These are phyloP conservation scores for Chamaetylas fuelleborni DNA, from an alignment of 2,113 vertebrate genomes.

Conservation along the genomic window DNA sequence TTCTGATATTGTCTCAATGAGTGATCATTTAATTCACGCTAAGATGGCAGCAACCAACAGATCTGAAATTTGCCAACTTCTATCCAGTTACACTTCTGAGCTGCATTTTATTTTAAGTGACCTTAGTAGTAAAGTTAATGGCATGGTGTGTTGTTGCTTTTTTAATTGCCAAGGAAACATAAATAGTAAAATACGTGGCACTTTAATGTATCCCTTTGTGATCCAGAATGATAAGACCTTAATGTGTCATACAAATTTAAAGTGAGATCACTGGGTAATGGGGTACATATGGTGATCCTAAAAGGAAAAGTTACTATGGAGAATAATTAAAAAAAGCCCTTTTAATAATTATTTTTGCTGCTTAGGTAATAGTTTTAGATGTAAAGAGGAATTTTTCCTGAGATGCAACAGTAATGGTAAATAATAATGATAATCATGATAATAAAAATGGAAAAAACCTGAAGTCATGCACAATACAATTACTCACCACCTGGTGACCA, in stretches of 20 bases:
- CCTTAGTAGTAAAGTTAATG: constrained; percentile 30
- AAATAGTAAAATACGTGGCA: constrained; percentile 20
- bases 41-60: constrained; percentile 1
- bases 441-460: background rate
- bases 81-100: background rate
- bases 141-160: background rate
- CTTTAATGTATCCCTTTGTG: constrained; percentile 14
- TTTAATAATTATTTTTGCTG: constrained; percentile 36
- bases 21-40: constrained; percentile 32
- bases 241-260: constrained; percentile 29
- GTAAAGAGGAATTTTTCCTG: background rate
- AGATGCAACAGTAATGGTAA: background rate
- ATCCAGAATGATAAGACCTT: background rate
- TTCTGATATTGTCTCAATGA: constrained; percentile 61
- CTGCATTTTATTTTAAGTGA: background rate
- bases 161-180: constrained; percentile 40
- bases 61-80: constrained; percentile 23
- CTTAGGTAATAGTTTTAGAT: constrained; percentile 39
- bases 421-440: no score
- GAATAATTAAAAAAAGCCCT: constrained; percentile 39
- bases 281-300: constrained; percentile 48
- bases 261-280: constrained; percentile 18
- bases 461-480: background rate
- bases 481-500: background rate
- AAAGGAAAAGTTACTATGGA: constrained; percentile 43